Conservation (phyloP, 1,140 invertebrate species). For the Zaprionus ghesquierei region DNA sequence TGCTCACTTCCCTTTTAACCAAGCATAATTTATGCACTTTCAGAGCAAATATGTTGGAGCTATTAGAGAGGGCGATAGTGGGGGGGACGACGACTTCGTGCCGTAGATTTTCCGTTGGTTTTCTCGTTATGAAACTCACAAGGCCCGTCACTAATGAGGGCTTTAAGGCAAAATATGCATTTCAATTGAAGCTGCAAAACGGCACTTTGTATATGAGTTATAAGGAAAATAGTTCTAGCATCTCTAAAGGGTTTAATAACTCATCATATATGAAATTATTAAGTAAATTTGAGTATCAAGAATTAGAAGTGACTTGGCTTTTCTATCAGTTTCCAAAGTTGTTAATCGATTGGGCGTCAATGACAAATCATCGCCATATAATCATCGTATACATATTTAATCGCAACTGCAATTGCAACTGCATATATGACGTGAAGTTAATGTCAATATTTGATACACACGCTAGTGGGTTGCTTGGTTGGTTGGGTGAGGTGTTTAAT, state of each 20-base stretch:
- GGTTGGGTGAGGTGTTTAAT: constrained; percentile 28
- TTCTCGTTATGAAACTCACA: neutral
- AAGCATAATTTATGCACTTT: constrained; percentile 25
- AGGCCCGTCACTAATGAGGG: neutral
- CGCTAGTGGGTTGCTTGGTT: too few species aligned
- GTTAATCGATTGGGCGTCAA: neutral
- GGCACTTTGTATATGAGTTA: too few species aligned
- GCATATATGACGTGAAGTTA: neutral
- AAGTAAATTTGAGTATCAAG: too few species aligned
- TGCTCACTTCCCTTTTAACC: neutral
- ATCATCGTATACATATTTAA: neutral
- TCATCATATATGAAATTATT: too few species aligned
- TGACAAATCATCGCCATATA: too few species aligned
- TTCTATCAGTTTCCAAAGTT: neutral
- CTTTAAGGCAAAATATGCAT: neutral
- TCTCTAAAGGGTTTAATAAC: too few species aligned
- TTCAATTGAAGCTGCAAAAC: neutral
- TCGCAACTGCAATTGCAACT: neutral
- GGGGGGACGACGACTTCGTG: neutral
- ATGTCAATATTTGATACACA: constrained; percentile 15
- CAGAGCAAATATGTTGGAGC: constrained; percentile 10
- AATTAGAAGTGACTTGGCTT: neutral
- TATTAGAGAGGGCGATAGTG: neutral
- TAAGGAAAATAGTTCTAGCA: too few species aligned
- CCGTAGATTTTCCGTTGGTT: neutral